Evolutionary conservation across 2,113 vertebrate genomes (phyloP), one percentile per base, ranked within the genome.

Genomic region (Lota lota): DNA sequence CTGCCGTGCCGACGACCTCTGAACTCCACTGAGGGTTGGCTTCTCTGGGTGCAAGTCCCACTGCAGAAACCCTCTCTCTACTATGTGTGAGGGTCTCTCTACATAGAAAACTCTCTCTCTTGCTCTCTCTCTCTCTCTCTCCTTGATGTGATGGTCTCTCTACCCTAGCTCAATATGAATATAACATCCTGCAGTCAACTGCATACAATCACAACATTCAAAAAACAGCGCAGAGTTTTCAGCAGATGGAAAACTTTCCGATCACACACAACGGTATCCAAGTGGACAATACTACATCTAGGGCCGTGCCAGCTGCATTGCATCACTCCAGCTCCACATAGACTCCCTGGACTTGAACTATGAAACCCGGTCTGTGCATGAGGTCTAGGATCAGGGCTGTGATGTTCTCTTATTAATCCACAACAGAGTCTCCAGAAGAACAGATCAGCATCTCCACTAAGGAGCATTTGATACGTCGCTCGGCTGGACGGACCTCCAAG

Each of bases 381-480:
- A 78, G 51, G 63, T 78, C 79, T 77, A 66, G 81, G 72, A 81
- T 69, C 1, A 57, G 69, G 75, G 75, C 78, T 58, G 67, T 74
- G 57, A 69, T 71, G 63, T 33, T 75, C 69, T 73, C 76, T 86
- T 70, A 78, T 89, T 83, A 86, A 66, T 4, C 73, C 64, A 14
- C 69, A 68, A 76, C 61, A 67, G 68, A 75, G 74, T 74, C 64
- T 78, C 72, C 64, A 75, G 76, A 68, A 64, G 78, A 79, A 74
- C 74, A 77, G 84, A 76, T 81, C 72, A 66, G 60, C 75, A 79
- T 82, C 80, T 79, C 75, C 20, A 61, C 75, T 69, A 59, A 70
- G 81, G 58, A 78, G 79, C 77, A 84, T 75, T 72, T 74, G 80
- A 85, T 81, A 82, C 86, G 76, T 71, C 68, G 77, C 77, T 61